Conservation (phyloP, 2,113 vertebrate species). For the Phalacrocorax pelagicus region DNA sequence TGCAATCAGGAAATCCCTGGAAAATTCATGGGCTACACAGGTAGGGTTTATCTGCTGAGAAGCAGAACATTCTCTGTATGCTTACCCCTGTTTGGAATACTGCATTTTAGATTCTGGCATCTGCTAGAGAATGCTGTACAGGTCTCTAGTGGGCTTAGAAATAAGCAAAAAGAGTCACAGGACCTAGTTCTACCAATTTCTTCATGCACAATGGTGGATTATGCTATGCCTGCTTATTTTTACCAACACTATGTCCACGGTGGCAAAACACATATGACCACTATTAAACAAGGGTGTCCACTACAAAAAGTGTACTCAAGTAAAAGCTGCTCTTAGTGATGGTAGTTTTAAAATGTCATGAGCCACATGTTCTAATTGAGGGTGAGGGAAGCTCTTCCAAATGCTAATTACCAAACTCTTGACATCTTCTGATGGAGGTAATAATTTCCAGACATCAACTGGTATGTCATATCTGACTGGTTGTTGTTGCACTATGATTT, state of each 20-base stretch:
- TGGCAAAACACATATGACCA: not conserved
- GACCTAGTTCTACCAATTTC: not conserved
- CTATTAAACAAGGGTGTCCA: not conserved
- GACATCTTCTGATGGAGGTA: not conserved
- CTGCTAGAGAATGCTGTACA: not conserved
- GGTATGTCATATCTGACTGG: not conserved
- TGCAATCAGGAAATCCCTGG: slow-evolving; percentile 99
- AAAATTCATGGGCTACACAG: slow-evolving; percentile 99
- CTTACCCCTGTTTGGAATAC: not conserved
- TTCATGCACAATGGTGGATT: not conserved
- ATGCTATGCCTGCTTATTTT: not conserved
- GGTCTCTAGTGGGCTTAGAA: not conserved
- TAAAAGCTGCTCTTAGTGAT: not conserved
- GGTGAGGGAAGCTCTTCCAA: not conserved
- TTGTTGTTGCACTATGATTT: not conserved
- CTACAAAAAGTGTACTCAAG: not conserved
- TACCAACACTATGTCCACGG: not conserved
- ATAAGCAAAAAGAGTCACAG: not conserved
- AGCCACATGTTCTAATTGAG: not conserved
- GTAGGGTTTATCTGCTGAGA: slow-evolving; percentile 60
- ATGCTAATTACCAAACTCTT: not conserved
- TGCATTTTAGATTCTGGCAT: not conserved
- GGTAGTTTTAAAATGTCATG: not conserved
- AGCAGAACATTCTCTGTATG: not conserved
- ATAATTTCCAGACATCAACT: not conserved